Evolutionary conservation across 2,797 vertebrate genomes (phyloP).

Genomic region (Heterohyrax brucei): DNA sequence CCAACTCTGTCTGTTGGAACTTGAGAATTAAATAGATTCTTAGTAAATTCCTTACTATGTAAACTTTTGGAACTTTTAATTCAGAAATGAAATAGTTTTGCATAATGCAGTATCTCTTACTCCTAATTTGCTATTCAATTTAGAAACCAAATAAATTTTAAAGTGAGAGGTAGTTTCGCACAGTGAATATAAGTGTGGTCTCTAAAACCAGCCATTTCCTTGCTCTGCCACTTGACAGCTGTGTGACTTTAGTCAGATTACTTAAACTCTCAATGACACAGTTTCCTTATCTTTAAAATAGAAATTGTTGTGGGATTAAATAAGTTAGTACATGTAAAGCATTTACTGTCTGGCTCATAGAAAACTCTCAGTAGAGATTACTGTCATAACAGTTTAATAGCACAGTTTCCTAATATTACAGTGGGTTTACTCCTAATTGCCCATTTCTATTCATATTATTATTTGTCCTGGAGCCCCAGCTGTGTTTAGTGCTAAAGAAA

Average conservation of each 20-base stretch:
- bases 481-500: not conserved
- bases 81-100: not conserved
- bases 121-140: not conserved
- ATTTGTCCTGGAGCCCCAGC: not conserved
- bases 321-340: not conserved
- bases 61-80: not conserved
- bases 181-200: not conserved
- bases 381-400: not conserved
- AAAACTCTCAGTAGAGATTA: not conserved
- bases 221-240: not conserved
- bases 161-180: not conserved
- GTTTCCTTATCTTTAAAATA: not conserved
- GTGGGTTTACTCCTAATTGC: not conserved
- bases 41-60: not conserved
- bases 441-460: not conserved
- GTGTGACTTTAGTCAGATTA: not conserved
- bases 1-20: not conserved
- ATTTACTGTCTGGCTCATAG: not conserved
- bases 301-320: not conserved
- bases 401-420: not conserved
- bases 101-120: not conserved
- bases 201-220: not conserved
- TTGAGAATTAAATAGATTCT: not conserved
- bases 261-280: not conserved
- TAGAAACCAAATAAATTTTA: not conserved